Percentiles rank a stretch among this genome's conserved stretches.
These are phyloP conservation scores for Zaprionus ornatus DNA, from an alignment of 1,140 invertebrate species.

Conservation along the genomic window DNA sequence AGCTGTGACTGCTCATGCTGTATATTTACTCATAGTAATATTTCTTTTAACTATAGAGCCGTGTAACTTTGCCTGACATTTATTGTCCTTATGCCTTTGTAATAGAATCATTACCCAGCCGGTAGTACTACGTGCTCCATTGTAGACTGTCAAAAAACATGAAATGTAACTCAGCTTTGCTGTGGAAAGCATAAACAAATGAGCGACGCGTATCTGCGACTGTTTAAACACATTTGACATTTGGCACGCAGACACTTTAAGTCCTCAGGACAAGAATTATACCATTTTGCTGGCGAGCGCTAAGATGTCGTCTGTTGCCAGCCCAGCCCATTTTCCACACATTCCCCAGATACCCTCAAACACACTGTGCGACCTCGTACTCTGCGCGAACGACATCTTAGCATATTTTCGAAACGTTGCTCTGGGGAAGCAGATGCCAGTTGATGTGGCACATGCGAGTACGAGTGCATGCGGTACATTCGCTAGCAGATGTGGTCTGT, in stretches of 20 bases:
- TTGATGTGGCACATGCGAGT: slow-evolving; percentile 9
- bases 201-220: neutral
- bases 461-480: neutral
- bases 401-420: slow-evolving; percentile 62
- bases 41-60: neutral
- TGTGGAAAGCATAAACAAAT: slow-evolving; percentile 20
- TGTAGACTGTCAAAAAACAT: slow-evolving; percentile 3
- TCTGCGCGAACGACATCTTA: slow-evolving; percentile 55
- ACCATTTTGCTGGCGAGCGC: slow-evolving; percentile 29
- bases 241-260: slow-evolving; percentile 34
- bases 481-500: slow-evolving; percentile 19
- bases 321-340: neutral
- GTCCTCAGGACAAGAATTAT: slow-evolving; percentile 26
- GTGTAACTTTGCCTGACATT: neutral
- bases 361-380: neutral
- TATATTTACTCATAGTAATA: neutral
- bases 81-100: neutral
- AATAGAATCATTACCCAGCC: neutral
- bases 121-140: neutral
- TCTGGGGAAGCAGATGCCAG: slow-evolving; percentile 56
- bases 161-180: neutral
- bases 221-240: slow-evolving; percentile 42
- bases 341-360: neutral
- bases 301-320: slow-evolving; percentile 21
- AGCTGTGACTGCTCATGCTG: no score